Evolutionary conservation across 2,113 vertebrate species (phyloP).

Genomic region (Brachypodius melanocephalos): DNA sequence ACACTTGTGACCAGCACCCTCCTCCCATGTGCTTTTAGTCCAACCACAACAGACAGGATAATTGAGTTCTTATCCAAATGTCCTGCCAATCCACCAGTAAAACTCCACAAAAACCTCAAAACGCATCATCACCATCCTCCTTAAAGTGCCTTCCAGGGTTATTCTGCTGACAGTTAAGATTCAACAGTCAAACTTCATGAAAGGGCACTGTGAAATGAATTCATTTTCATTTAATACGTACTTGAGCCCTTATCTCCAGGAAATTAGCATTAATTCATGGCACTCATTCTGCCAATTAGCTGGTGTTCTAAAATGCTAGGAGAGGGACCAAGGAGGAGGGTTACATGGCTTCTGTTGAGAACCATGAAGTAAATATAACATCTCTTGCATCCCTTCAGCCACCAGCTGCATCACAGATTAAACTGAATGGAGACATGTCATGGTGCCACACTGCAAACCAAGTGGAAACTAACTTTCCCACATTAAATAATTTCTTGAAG

Average conservation of each 20-base stretch:
- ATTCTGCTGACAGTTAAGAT: not conserved
- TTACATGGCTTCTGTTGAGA: not conserved
- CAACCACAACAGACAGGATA: not conserved
- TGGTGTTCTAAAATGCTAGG: not conserved
- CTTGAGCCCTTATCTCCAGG: not conserved
- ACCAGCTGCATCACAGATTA: not conserved
- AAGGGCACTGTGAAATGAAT: not conserved
- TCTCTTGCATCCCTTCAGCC: not conserved
- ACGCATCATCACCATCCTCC: not conserved
- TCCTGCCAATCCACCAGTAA: not conserved
- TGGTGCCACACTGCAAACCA: not conserved
- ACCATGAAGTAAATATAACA: not conserved
- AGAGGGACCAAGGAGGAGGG: not conserved
- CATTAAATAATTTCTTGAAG: not conserved
- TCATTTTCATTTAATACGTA: not conserved
- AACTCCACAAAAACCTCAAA: not conserved
- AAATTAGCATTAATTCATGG: not conserved
- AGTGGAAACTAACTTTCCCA: conserved; percentile 2
- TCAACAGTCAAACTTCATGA: not conserved
- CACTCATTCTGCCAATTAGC: not conserved
- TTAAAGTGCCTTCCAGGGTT: not conserved
- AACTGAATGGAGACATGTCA: not conserved
- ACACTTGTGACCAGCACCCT: not conserved
- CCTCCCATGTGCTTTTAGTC: not conserved
- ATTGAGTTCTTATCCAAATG: not conserved